These are phyloP conservation scores for Alentia gelatinosa DNA, from an alignment of 2,888 invertebrate genomes.

Conservation along the genomic window DNA sequence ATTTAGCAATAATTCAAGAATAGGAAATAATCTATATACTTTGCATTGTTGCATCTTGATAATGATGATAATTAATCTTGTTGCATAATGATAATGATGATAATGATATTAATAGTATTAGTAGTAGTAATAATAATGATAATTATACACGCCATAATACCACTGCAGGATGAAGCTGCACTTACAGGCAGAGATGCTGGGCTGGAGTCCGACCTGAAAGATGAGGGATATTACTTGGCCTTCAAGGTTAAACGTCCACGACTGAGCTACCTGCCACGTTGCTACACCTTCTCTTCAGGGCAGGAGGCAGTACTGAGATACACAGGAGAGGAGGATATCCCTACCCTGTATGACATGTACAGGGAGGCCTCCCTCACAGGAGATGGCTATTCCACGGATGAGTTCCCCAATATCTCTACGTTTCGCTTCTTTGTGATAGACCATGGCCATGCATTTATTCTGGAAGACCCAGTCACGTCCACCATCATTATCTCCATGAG, in stretches of 20 bases:
- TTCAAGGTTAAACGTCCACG: background rate
- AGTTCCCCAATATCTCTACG: background rate
- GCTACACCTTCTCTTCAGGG: background rate
- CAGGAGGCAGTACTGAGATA: background rate
- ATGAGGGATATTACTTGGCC: too few relatives aligned
- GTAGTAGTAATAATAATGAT: too few relatives aligned
- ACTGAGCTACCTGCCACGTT: background rate
- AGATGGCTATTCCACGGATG: background rate
- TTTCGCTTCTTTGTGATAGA: slow-evolving; percentile 2
- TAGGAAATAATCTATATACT: too few relatives aligned
- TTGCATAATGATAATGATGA: too few relatives aligned
- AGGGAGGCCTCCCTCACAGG: background rate
- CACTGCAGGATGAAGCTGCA: too few relatives aligned
- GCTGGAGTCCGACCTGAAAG: too few relatives aligned
- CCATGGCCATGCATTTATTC: background rate
- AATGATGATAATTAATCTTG: too few relatives aligned
- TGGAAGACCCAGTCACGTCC: background rate
- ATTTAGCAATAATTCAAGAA: too few relatives aligned
- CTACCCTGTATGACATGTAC: background rate
- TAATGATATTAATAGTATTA: too few relatives aligned
- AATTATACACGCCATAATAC: too few relatives aligned
- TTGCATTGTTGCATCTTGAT: too few relatives aligned
- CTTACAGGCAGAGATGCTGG: too few relatives aligned
- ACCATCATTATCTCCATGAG: background rate
- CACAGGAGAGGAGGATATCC: background rate